These are phyloP conservation scores for Procambarus virginalis DNA, from an alignment of 1,140 invertebrate species.

Conservation along the genomic window DNA sequence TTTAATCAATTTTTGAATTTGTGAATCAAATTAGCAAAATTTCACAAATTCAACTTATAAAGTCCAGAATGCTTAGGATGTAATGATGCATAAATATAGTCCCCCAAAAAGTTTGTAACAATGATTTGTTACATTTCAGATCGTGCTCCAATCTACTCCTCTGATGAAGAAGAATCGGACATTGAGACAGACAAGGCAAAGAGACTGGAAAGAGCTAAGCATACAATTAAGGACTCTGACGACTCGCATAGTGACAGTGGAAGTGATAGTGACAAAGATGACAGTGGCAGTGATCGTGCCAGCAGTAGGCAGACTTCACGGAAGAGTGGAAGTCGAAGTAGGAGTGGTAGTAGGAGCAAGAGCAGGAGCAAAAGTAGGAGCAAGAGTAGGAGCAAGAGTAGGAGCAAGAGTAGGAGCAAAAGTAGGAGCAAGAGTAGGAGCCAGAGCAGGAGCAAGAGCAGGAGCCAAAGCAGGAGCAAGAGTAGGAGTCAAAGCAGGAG, in stretches of 20 bases:
- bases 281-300: conserved; percentile 8
- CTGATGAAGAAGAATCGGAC: conserved; percentile 90
- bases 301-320: conserved; percentile 23
- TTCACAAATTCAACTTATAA: too few relatives aligned
- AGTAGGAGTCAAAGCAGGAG: conserved; percentile 39
- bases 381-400: conserved; percentile 39
- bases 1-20: too few relatives aligned
- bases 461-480: conserved; percentile 27
- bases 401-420: conserved; percentile 22
- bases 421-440: conserved; percentile 42
- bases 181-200: conserved; percentile 85
- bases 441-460: conserved; percentile 36
- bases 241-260: conserved; percentile 73
- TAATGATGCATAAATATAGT: too few relatives aligned
- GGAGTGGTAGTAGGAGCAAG: conserved; percentile 10
- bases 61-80: too few relatives aligned
- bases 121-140: conserved; percentile 67
- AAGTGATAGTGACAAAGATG: conserved; percentile 18
- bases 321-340: conserved; percentile 22
- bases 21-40: too few relatives aligned
- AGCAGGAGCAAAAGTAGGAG: conserved; percentile 24
- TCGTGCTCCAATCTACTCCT: conserved; percentile 86
- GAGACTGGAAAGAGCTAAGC: conserved; percentile 85
- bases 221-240: conserved; percentile 84
- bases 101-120: too few relatives aligned